Percentiles rank a stretch among this genome's conserved stretches.
phyloP scores from a whole-genome alignment of 2,113 vertebrate genomes.

The Megaptera novaeangliae region DNA sequence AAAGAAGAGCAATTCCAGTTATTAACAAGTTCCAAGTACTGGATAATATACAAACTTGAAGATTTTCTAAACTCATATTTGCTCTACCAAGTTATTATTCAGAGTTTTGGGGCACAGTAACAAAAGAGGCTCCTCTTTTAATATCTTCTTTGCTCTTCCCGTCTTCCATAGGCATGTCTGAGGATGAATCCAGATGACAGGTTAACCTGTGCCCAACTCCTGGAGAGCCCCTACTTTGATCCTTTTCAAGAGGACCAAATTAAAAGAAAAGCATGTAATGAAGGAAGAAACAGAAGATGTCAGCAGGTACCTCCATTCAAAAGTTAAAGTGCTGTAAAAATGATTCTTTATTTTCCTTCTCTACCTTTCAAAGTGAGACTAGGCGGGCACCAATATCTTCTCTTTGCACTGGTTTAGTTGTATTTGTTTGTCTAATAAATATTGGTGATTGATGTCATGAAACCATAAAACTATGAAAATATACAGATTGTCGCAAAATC shows the following conservation, averaged over 20 bases:
- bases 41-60: neutral
- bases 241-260: slow-evolving; percentile 80
- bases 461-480: neutral
- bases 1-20: neutral
- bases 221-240: slow-evolving; percentile 88
- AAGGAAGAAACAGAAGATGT: slow-evolving; percentile 53
- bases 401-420: neutral
- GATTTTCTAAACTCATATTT: neutral
- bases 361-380: neutral
- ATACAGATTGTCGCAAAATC: neutral
- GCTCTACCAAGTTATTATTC: neutral
- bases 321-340: slow-evolving; percentile 22
- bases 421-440: slow-evolving; percentile 27
- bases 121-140: neutral
- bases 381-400: neutral
- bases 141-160: neutral
- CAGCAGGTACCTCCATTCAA: slow-evolving; percentile 61
- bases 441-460: slow-evolving; percentile 28
- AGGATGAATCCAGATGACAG: slow-evolving; percentile 89
- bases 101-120: neutral
- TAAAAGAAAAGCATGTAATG: slow-evolving; percentile 62
- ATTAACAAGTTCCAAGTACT: neutral
- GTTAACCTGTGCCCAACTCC: slow-evolving; percentile 86
- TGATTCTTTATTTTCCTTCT: neutral
- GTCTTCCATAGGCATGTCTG: slow-evolving; percentile 82